Base-by-base conservation (phyloP, 1,140 invertebrate genomes). In the Drosophila cardini region DNA sequence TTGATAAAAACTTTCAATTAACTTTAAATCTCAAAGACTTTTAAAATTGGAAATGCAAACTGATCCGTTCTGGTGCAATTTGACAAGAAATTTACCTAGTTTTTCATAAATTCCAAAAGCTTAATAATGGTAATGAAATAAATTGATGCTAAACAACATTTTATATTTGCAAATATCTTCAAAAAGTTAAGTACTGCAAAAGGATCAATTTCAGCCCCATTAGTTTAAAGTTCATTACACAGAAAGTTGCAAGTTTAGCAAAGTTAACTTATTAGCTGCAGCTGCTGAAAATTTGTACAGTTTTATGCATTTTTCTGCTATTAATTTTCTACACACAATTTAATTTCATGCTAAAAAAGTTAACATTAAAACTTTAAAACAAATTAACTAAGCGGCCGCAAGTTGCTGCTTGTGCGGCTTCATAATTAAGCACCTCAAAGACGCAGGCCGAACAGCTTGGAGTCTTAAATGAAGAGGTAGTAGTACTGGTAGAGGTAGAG, bases 391-490 rank as follows among this genome's bases (percentile, higher is more conserved):
- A 69, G 32, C 48, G 56, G 65, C 70, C 70, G 34, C 71, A 61
- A 61, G 56, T 61, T 56, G 48, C 56, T 36, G 53, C 43, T 62
- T 70, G 48, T 68, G 70, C 70, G 63, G 38, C 70, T 43, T 58
- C 71, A 69, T 73, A 73, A 73, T 73, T 73, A 73, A 73, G 69
- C 64, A 73, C 64, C 64, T 73, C 64, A 61, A 55, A 60, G 63
- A 72, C 15, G 52, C 8, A n/a, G n/a, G n/a, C 26, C 13, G 30
- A 52, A 36, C 32, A 9, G 13, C 50, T 53, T 2, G 7, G 13
- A 13, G 6, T 21, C 26, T 1, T 8, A 16, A 10, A 8, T n/a
- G 30, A 8, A 2, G 3, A 6, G 30, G 15, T n/a, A n/a, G 30
- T 38, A 3, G 52, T 15, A 18, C 40, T 43, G 18, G 62, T 16